Evolutionary conservation across 2,797 vertebrate species (phyloP), one percentile per base, ranked within the genome.

Genomic region (Euthynnus affinis): DNA sequence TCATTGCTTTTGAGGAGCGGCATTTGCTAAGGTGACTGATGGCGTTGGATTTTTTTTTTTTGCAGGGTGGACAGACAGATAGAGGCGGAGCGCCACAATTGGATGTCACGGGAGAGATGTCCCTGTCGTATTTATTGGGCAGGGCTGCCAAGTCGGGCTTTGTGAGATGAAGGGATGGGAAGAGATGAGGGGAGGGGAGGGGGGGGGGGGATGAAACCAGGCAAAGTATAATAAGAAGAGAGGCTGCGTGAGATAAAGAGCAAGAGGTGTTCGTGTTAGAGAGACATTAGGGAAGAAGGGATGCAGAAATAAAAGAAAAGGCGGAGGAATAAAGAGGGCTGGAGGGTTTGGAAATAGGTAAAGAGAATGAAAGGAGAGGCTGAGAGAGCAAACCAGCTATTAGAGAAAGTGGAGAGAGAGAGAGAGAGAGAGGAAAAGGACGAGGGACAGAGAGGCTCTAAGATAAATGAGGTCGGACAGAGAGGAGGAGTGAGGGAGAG

Each of bases 121-220:
- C 69, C 51, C 49, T 20, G 71, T 89, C 84, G 87, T 89, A 90
- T 93, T 88, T 87, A 89, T 89, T 59, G 68, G 79, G 84, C 68
- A 52, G 65, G 49, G 55, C 63, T 84, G 82, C 73, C 77, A 81
- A 77, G 74, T 25, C 20, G 32, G 56, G 55, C 61, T 81, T 66
- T 55, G 79, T 76, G 62, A 76, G 34, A 82, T 63, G 84, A 72
- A 71, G 63, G 60, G 70, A 62, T 27, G 2, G 25, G 40, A 49
- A 25, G 63, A 63, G 44, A 65, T 0, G 37, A 65, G 14, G 22
- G 25, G 37, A 29, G 10, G 44, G 27, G 52, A n/a, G 22, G 1
- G 7, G 48, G 37, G 53, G 15, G 14, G 34, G 59, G 72, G 63
- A 73, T 29, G 62, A 82, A 69, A 64, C 10, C 3, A 23, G 49